Percentiles rank a stretch among this genome's conserved stretches.
These are phyloP conservation scores for Drosophila paucipuncta DNA, from an alignment of 2,888 invertebrate genomes.

Conservation along the genomic window DNA sequence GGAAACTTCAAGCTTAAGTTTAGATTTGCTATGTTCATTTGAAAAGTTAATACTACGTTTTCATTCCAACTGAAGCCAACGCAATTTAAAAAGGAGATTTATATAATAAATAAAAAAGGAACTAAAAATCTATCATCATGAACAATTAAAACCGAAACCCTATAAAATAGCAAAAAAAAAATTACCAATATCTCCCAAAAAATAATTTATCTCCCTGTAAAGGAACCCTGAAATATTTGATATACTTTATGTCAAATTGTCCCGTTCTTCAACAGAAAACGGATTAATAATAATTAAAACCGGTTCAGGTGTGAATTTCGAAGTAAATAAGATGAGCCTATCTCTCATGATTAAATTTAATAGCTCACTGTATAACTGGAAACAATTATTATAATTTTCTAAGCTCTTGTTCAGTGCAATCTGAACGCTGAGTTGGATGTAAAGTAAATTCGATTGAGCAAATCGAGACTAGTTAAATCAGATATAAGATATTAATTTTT, in stretches of 20 bases:
- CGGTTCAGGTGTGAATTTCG: background rate
- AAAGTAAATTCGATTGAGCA: background rate
- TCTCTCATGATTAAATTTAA: background rate
- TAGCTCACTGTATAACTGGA: background rate
- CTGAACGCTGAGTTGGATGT: background rate
- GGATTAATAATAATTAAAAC: background rate
- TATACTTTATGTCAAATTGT: background rate
- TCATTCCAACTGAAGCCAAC: background rate
- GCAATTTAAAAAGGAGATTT: background rate
- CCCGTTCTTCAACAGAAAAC: background rate
- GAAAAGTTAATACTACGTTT: background rate
- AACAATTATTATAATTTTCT: background rate
- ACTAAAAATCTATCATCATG: background rate
- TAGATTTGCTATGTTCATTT: background rate
- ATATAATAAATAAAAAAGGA: background rate
- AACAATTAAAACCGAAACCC: background rate
- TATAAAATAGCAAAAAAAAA: background rate
- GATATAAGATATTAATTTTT: background rate
- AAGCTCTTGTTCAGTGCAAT: background rate
- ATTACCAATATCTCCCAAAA: background rate
- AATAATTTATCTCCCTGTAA: background rate
- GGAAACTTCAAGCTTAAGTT: background rate
- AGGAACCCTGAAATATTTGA: background rate
- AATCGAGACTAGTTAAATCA: background rate
- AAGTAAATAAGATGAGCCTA: background rate